Percentiles rank a stretch among this genome's conserved stretches.
Evolutionary conservation across 2,797 vertebrate genomes (phyloP).

Genomic region (Neostethus bicornis): DNA sequence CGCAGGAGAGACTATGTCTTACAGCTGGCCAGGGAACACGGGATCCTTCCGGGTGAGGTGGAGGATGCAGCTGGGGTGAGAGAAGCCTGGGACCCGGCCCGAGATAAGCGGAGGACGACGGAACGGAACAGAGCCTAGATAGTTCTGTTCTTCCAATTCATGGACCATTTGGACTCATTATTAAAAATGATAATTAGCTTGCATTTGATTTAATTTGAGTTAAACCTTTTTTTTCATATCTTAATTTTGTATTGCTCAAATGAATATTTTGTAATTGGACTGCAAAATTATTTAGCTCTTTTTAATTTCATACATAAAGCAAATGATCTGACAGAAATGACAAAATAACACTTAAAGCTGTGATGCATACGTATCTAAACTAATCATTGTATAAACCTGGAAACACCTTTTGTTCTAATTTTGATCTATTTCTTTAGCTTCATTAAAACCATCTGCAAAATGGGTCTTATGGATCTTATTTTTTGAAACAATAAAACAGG

Average conservation of each 20-base stretch:
- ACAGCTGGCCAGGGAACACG: no score
- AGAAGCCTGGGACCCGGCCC: no score
- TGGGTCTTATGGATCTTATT: slow-evolving; percentile 1
- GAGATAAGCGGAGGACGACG: no score
- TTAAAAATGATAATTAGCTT: not conserved
- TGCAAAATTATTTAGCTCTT: no score
- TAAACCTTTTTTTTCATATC: not conserved
- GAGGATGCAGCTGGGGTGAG: no score
- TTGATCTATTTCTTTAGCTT: not conserved
- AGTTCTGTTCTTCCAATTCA: not conserved
- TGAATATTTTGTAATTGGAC: not conserved
- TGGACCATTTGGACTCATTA: not conserved
- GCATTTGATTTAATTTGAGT: not conserved
- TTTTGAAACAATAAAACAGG: slow-evolving; percentile 7
- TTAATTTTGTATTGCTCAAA: not conserved
- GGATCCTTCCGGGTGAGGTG: no score
- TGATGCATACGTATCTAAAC: not conserved
- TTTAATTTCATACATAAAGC: not conserved
- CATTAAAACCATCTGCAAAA: slow-evolving; percentile 1
- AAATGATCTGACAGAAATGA: no score
- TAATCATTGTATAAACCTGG: not conserved
- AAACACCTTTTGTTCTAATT: not conserved
- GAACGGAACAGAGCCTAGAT: no score
- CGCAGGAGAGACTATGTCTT: no score
- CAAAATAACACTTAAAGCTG: no score